Evolutionary conservation across 2,113 vertebrate species (phyloP).

Genomic region (Malurus cyaneus): DNA sequence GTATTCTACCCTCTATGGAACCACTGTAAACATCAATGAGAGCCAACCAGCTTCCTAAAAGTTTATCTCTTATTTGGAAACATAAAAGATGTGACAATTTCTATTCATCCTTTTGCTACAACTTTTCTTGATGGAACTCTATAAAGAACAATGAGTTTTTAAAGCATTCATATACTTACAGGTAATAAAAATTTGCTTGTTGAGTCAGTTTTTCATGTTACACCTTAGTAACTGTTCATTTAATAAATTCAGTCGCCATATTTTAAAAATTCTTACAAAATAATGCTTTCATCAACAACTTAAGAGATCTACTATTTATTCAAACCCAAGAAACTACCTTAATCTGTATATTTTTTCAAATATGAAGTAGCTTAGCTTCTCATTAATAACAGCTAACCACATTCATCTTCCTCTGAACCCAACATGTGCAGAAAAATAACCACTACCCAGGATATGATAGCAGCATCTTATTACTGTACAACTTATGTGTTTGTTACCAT

Average conservation of each 20-base stretch:
- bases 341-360: background rate
- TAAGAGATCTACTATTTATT: background rate
- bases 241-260: background rate
- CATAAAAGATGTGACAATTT: background rate
- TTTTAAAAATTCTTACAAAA: background rate
- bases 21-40: background rate
- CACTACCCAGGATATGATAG: background rate
- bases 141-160: background rate
- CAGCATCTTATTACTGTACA: background rate
- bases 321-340: background rate
- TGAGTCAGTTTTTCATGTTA: background rate
- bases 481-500: background rate
- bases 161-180: background rate
- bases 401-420: background rate
- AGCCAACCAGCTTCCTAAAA: background rate
- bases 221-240: background rate
- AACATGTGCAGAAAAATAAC: background rate
- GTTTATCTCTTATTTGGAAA: background rate
- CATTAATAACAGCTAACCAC: background rate
- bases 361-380: background rate
- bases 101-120: background rate
- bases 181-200: background rate
- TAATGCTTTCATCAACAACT: background rate
- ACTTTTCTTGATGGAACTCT: background rate
- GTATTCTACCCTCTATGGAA: background rate